These are phyloP conservation scores for Pseudococcus viburni DNA, from an alignment of 2,888 invertebrate species.

Conservation along the genomic window DNA sequence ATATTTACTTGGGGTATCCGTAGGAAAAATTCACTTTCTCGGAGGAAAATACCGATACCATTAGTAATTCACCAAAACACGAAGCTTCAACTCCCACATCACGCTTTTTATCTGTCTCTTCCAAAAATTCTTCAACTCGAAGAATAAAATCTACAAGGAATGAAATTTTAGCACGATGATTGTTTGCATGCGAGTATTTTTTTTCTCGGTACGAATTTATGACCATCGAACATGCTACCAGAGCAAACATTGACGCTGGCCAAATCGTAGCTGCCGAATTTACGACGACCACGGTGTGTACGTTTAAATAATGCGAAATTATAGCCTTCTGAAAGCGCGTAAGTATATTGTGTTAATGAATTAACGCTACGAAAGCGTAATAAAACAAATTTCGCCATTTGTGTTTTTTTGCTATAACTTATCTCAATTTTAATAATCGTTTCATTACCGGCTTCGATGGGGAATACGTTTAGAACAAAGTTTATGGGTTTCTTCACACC, in stretches of 20 bases:
- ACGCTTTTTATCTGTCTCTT: no score
- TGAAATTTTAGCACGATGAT: constrained; percentile 2
- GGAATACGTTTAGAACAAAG: not conserved
- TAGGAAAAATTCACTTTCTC: no score
- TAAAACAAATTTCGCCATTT: not conserved
- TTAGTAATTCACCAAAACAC: no score
- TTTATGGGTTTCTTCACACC: not conserved
- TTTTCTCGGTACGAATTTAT: not conserved
- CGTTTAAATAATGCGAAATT: not conserved
- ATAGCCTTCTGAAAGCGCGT: not conserved
- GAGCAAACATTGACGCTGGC: not conserved
- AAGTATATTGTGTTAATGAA: not conserved
- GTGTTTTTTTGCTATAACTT: not conserved
- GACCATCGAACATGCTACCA: not conserved
- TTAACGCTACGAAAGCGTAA: not conserved
- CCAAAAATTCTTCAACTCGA: no score
- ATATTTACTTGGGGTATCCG: no score
- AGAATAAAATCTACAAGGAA: not conserved
- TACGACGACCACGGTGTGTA: not conserved
- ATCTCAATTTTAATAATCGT: not conserved
- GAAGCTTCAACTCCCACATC: no score
- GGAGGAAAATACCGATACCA: no score
- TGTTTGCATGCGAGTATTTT: not conserved
- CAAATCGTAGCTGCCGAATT: not conserved
- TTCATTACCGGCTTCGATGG: not conserved